These are phyloP conservation scores for Ptiloglossa arizonensis DNA, from an alignment of 1,140 invertebrate genomes.

Conservation along the genomic window DNA sequence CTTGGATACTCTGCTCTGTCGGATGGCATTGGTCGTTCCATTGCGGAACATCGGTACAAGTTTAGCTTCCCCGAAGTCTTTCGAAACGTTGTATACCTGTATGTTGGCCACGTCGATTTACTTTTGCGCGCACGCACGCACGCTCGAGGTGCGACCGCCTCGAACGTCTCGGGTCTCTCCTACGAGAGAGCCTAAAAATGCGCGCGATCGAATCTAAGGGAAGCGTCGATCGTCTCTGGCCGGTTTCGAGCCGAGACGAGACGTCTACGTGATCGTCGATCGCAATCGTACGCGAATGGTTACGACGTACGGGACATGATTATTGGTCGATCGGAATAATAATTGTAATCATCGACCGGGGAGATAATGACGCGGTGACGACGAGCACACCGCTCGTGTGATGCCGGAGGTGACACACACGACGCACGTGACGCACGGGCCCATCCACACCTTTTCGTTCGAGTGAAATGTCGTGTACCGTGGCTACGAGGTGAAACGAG, in stretches of 20 bases:
- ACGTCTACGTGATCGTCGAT: slow-evolving; percentile 72
- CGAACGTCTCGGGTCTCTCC: too few relatives aligned
- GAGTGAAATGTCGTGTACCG: slow-evolving; percentile 40
- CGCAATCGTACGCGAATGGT: slow-evolving; percentile 67
- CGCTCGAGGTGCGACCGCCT: too few relatives aligned
- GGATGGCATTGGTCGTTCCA: too few relatives aligned
- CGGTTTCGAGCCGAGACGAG: slow-evolving; percentile 10
- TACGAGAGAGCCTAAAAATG: neutral
- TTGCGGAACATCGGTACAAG: too few relatives aligned
- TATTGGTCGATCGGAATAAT: slow-evolving; percentile 76
- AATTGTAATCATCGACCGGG: slow-evolving; percentile 75
- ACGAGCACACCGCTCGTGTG: slow-evolving; percentile 21
- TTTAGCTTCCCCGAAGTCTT: too few relatives aligned
- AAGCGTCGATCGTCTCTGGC: neutral
- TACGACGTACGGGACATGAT: slow-evolving; percentile 75
- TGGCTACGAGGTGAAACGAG: slow-evolving; percentile 45
- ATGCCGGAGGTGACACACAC: slow-evolving; percentile 58
- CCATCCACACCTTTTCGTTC: slow-evolving; percentile 47
- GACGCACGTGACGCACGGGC: slow-evolving; percentile 44
- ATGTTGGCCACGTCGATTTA: too few relatives aligned
- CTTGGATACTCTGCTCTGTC: too few relatives aligned
- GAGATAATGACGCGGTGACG: slow-evolving; percentile 67
- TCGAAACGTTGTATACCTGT: too few relatives aligned
- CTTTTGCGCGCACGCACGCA: too few relatives aligned
- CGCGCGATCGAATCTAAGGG: neutral